A percentile compares a stretch with the other conserved stretches of the same genome.
phyloP scores from a whole-genome alignment of 1,140 invertebrate species.

The Diachasmimorpha longicaudata region DNA sequence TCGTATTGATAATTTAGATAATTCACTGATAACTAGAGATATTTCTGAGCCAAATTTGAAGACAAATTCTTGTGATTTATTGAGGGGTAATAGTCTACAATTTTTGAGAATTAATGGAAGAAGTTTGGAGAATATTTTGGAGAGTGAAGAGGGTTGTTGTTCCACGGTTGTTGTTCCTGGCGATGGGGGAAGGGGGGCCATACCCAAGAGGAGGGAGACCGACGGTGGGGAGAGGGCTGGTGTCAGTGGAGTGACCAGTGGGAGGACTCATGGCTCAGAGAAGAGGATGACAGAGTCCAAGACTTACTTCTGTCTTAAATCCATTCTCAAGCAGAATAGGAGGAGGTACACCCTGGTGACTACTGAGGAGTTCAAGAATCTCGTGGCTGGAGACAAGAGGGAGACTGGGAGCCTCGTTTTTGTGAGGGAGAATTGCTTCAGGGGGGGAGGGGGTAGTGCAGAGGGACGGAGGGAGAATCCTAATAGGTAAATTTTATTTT shows the following conservation, averaged over 20 bases:
- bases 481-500: not conserved
- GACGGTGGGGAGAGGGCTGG: not conserved
- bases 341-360: constrained; percentile 54
- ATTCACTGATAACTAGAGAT: constrained; percentile 35
- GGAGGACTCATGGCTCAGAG: not conserved
- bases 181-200: constrained; percentile 35
- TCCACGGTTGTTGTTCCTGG: not conserved
- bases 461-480: not conserved
- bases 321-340: constrained; percentile 54
- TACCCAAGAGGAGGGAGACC: constrained; percentile 38
- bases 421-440: not conserved
- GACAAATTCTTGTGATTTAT: constrained; percentile 34
- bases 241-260: not conserved
- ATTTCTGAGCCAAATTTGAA: constrained; percentile 55
- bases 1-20: not conserved
- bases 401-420: not conserved
- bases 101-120: constrained; percentile 40
- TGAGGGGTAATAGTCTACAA: constrained; percentile 21
- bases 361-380: constrained; percentile 48
- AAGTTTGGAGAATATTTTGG: constrained; percentile 55
- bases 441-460: not conserved
- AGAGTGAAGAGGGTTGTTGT: constrained; percentile 47
- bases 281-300: constrained; percentile 42
- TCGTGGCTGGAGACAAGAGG: constrained; percentile 31
- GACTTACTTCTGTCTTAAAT: constrained; percentile 56